Evolutionary conservation across 2,113 vertebrate genomes (phyloP).

Genomic region (Chionodraco myersi): DNA sequence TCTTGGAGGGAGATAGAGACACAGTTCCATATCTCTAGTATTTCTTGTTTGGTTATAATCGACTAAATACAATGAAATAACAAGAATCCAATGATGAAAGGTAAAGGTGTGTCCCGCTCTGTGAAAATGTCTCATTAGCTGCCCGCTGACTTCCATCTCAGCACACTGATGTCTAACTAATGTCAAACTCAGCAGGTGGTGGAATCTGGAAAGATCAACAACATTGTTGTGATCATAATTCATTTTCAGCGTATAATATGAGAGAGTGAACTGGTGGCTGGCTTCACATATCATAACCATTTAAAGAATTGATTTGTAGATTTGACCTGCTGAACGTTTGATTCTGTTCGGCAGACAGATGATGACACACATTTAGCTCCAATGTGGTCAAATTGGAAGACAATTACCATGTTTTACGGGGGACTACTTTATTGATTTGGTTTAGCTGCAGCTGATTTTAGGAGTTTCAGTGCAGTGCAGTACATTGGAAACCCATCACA

Average conservation of each 20-base stretch:
- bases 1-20: neutral
- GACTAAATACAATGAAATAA: slow-evolving; percentile 28
- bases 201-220: slow-evolving; percentile 63
- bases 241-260: slow-evolving; percentile 44
- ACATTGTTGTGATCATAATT: slow-evolving; percentile 66
- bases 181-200: slow-evolving; percentile 65
- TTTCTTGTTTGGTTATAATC: slow-evolving; percentile 38
- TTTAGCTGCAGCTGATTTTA: slow-evolving; percentile 12
- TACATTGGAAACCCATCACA: neutral
- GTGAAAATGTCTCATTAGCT: slow-evolving; percentile 70
- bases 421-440: slow-evolving; percentile 7
- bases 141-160: slow-evolving; percentile 72
- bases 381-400: slow-evolving; percentile 21
- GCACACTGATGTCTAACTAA: slow-evolving; percentile 58
- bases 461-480: neutral
- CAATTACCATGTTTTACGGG: neutral
- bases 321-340: slow-evolving; percentile 78
- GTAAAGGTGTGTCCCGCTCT: slow-evolving; percentile 48
- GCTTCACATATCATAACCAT: slow-evolving; percentile 23
- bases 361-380: slow-evolving; percentile 18
- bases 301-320: slow-evolving; percentile 57
- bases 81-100: slow-evolving; percentile 41
- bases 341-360: slow-evolving; percentile 73
- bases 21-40: neutral
- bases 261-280: neutral